phyloP scores from a whole-genome alignment of 2,888 invertebrate species.

The Thecophora atra region DNA sequence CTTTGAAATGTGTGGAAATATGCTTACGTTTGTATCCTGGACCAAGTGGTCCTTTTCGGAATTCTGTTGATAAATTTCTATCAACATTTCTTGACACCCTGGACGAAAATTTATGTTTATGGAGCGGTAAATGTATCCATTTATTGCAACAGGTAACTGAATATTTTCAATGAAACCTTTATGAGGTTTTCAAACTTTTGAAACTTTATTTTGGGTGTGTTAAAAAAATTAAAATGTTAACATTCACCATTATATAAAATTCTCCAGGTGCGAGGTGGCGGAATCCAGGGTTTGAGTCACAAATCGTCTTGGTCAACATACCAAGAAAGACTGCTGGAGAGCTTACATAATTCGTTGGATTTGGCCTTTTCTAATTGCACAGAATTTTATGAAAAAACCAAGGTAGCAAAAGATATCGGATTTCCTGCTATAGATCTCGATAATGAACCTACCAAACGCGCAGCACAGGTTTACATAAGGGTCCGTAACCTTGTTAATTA shows the following conservation, averaged over 20 bases:
- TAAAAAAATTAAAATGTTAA: neutral
- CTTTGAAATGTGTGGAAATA: conserved; percentile 52
- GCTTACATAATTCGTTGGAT: conserved; percentile 51
- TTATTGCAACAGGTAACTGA: conserved; percentile 59
- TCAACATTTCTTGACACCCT: conserved; percentile 49
- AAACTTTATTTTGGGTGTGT: neutral
- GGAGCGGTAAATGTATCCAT: conserved; percentile 57
- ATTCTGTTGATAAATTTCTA: conserved; percentile 52
- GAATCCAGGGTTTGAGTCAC: conserved; percentile 52
- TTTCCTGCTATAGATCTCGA: conserved; percentile 43
- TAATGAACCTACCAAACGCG: conserved; percentile 51
- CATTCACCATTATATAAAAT: neutral
- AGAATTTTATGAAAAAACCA: conserved; percentile 50
- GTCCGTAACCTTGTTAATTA: conserved; percentile 51
- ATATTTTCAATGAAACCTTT: too few species aligned
- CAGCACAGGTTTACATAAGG: conserved; percentile 49
- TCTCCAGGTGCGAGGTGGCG: conserved; percentile 55
- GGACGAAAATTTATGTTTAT: conserved; percentile 46
- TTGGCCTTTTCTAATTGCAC: conserved; percentile 50
- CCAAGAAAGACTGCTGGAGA: conserved; percentile 52
- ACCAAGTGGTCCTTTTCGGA: conserved; percentile 52
- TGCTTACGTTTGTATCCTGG: conserved; percentile 54
- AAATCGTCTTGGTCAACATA: conserved; percentile 56
- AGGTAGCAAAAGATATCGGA: conserved; percentile 40
- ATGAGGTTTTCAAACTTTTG: neutral